Percentiles rank a stretch among this genome's conserved stretches.
Evolutionary conservation across 2,113 vertebrate species (phyloP).

Genomic region (Platysteira castanea): DNA sequence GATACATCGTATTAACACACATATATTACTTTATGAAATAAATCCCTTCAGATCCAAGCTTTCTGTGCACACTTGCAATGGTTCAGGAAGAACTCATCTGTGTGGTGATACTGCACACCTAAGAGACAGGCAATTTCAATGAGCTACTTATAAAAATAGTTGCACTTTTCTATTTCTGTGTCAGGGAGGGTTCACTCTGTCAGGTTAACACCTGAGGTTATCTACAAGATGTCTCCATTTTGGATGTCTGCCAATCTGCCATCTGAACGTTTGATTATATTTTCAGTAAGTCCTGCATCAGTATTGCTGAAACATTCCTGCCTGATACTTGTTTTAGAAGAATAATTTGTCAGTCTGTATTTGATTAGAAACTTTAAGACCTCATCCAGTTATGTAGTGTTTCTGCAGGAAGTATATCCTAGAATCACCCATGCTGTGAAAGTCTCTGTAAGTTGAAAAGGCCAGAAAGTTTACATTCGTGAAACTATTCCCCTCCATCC

Average conservation of each 20-base stretch:
- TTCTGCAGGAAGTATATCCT: background rate
- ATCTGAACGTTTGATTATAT: background rate
- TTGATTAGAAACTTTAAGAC: background rate
- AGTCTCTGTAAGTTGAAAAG: background rate
- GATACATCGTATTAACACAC: rapidly evolving
- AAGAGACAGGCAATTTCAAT: background rate
- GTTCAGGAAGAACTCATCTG: background rate
- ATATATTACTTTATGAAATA: background rate
- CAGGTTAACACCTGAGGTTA: background rate
- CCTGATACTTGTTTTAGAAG: background rate
- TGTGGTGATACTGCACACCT: background rate
- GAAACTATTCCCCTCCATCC: background rate
- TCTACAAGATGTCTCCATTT: background rate
- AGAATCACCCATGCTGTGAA: background rate
- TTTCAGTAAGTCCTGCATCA: background rate
- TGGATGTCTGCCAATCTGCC: background rate
- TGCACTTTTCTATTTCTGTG: background rate
- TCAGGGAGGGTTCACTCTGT: background rate
- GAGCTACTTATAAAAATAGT: background rate
- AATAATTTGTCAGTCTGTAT: background rate
- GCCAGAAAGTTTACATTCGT: background rate
- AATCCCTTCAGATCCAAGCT: background rate
- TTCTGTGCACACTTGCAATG: background rate
- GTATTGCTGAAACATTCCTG: background rate
- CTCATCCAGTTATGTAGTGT: background rate